Base-by-base conservation (phyloP, 2,113 vertebrate species). In the Crocuta crocuta region DNA sequence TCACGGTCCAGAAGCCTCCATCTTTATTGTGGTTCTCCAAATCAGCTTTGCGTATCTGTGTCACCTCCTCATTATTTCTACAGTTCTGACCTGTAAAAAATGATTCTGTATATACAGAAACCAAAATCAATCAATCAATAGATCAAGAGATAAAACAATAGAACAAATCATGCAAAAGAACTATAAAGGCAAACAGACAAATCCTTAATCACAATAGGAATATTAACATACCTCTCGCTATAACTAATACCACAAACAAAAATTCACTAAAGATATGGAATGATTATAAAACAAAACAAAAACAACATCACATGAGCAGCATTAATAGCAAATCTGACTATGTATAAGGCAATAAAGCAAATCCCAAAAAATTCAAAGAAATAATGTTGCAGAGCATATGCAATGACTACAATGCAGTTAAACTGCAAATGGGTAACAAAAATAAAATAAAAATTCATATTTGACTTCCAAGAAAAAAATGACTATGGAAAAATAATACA, bases 21-120 rank as follows among this genome's bases (percentile, higher is more conserved):
- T 99, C 99, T 98, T 99, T 99, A 98, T 99, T 99, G 98, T 99
- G 99, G 98, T 99, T 99, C 98, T 99, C 99, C 98, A 99, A 98
- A 98, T 99, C 99, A 80, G 99, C 99, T 99, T 99, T 99, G 91
- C 99, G 99, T 97, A 99, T 99, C 48, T 99, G 99, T 2, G 99
- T 99, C 90, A 99, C 99, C 95, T 99, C 99, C 84, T 99, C 99
- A 5, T 99, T 99, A 98, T 99, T 99, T 97, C 99, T 99, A 88
- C 99, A 99, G 89, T 99, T 99, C 95, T 99, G 99, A 5, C 99
- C 99, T 98, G 99, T 99, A 97, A 99, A 99, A 99, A 99, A 99
- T 10, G 99, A 99, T 50, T 99, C 99, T 99, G 97, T 33, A 85
- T 82, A 94, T 89, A 71, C 81, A 97, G 3, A 97, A 93, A 87